A percentile compares a stretch with the other conserved stretches of the same genome.
Evolutionary conservation across 92 coral and sea anemone genomes (phyloP).

Genomic region (Palythoa grandiflora): DNA sequence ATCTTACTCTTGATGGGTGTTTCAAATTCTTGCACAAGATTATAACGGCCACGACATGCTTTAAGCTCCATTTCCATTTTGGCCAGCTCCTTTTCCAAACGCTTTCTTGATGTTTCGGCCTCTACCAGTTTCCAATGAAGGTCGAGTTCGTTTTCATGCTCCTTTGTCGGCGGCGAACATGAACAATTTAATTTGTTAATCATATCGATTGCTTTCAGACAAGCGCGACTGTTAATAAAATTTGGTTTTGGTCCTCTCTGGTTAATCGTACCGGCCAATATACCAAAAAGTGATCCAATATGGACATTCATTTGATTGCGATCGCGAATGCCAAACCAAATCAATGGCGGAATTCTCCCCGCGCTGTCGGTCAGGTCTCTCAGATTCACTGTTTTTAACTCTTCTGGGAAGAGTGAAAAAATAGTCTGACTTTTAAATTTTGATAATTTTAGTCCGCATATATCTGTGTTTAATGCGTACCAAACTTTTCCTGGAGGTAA

Average conservation of each 20-base stretch:
- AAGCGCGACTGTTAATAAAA: too few species aligned
- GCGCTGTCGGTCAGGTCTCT: constrained; percentile 4
- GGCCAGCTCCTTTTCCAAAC: not conserved
- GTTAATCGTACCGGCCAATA: too few species aligned
- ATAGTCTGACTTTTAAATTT: not conserved
- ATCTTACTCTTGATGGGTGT: not conserved
- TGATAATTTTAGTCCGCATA: constrained; percentile 6
- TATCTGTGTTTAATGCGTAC: constrained; percentile 1
- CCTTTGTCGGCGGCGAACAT: too few species aligned
- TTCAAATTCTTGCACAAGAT: constrained; percentile 9
- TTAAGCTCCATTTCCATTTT: not conserved
- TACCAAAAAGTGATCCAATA: too few species aligned
- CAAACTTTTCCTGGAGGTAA: constrained; percentile 23
- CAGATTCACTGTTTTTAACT: constrained; percentile 1
- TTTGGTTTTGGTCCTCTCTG: too few species aligned
- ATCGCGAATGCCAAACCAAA: not conserved
- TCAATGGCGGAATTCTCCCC: not conserved
- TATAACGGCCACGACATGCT: not conserved
- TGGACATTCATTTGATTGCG: not conserved
- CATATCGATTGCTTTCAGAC: too few species aligned
- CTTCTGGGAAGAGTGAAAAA: constrained; percentile 4
- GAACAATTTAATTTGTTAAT: too few species aligned
- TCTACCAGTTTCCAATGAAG: too few species aligned
- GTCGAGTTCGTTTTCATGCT: too few species aligned
- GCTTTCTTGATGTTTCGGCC: not conserved